phyloP scores from a whole-genome alignment of 1,140 invertebrate genomes.

The Musca domestica region DNA sequence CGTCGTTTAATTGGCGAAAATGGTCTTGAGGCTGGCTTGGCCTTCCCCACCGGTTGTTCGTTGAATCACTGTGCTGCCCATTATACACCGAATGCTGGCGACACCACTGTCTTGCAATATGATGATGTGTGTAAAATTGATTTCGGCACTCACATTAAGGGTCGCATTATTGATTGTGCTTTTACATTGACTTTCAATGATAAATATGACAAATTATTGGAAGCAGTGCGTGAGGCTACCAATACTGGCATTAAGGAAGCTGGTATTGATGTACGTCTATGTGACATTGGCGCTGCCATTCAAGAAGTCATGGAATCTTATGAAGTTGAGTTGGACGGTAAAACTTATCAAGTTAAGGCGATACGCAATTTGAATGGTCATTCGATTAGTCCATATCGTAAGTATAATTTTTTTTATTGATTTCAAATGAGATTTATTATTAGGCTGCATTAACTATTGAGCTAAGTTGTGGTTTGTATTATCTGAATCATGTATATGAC shows the following conservation, averaged over 20 bases:
- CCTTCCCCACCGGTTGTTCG: slow-evolving; percentile 98
- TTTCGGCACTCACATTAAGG: slow-evolving; percentile 99
- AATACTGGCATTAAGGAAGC: slow-evolving; percentile 94
- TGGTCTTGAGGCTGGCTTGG: slow-evolving; percentile 92
- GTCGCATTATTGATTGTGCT: slow-evolving; percentile 97
- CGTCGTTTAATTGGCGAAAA: slow-evolving; percentile 92
- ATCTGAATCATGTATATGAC: too few relatives aligned
- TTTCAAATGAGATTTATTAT: slow-evolving; percentile 6
- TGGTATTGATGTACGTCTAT: slow-evolving; percentile 95
- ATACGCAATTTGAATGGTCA: slow-evolving; percentile 99
- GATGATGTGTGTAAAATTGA: slow-evolving; percentile 99
- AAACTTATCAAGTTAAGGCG: slow-evolving; percentile 94
- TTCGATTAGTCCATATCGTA: slow-evolving; percentile 93
- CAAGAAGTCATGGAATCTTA: slow-evolving; percentile 99
- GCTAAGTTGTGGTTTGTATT: too few relatives aligned
- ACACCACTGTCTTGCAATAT: slow-evolving; percentile 88
- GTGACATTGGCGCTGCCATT: slow-evolving; percentile 96
- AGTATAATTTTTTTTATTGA: slow-evolving; percentile 36
- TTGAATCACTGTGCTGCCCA: slow-evolving; percentile 98
- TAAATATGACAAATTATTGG: slow-evolving; percentile 92
- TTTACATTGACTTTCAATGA: slow-evolving; percentile 97
- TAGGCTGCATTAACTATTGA: too few relatives aligned
- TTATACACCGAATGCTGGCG: slow-evolving; percentile 98
- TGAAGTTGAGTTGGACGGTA: slow-evolving; percentile 97
- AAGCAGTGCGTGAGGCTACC: slow-evolving; percentile 96